Base-by-base conservation (phyloP, 2,113 vertebrate species). In the Petaurus breviceps region DNA sequence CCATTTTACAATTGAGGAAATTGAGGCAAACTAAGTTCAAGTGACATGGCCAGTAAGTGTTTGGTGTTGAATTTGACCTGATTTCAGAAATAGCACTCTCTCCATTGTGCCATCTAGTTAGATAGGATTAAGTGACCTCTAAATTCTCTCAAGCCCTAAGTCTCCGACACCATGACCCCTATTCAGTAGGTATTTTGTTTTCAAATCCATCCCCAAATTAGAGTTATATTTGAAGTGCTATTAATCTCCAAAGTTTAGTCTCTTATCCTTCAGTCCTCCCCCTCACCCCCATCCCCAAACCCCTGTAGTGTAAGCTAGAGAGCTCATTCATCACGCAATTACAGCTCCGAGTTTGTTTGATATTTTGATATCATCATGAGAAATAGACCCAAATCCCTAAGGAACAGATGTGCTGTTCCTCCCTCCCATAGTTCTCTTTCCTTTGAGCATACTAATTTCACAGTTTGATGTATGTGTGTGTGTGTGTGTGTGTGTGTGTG, bases 241-340 rank as follows among this genome's bases (percentile, higher is more conserved):
- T 24, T 93, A 52, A 43, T 43, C 23, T 77, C 26, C 43, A 89
- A 68, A 90, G 89, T 57, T 90, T 89, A 94, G 93, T 90, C 91
- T 94, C 94, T 95, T 77, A 68, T 55, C 91, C 68, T 96, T 93
- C 94, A 2, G 11, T 90, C 91, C 95, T 94, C 84, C 96, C 37
- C 37, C n/a, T 84, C 19, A 68, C n/a, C n/a, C 68, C n/a, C 68
- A 84, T 84, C 16, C 68, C 68, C 68, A 43, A 43, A 84, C 68
- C 68, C 68, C 68, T 43, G 95, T 57, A 89, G 37, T 96, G 92
- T 93, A 93, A 97, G 94, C 93, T 92, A 97, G 98, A 98, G 98
- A 97, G 97, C 97, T 98, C 99, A 98, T 99, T 99, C 98, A 99
- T 99, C 98, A 99, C 97, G 98, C 98, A 98, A 97, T 99, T 99